phyloP scores from a whole-genome alignment of 2,888 invertebrate species.

The Pilophorus perplexus region DNA sequence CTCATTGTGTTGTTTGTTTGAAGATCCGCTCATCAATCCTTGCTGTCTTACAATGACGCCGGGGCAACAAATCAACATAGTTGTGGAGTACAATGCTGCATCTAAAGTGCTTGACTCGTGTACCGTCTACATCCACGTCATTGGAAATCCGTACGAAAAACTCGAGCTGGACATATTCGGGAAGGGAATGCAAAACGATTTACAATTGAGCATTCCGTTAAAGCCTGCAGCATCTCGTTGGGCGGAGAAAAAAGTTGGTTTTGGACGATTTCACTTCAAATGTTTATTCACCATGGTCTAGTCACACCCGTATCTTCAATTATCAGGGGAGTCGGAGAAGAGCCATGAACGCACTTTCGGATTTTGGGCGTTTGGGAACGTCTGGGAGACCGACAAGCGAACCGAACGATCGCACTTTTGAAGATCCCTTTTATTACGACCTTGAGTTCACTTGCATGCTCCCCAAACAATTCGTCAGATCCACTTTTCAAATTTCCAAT shows the following conservation, averaged over 20 bases:
- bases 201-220: not conserved
- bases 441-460: not conserved
- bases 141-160: slow-evolving; percentile 11
- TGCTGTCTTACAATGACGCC: not conserved
- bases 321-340: no score
- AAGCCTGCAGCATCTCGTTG: no score
- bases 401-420: no score
- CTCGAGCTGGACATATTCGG: slow-evolving; percentile 2
- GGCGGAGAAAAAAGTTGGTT: no score
- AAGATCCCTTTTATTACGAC: slow-evolving; percentile 8
- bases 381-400: no score
- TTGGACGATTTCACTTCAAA: no score
- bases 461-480: not conserved
- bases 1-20: not conserved
- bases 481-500: not conserved
- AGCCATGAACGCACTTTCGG: no score
- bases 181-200: not conserved
- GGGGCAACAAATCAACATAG: not conserved
- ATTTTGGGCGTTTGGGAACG: no score
- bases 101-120: slow-evolving; percentile 5
- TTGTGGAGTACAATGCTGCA: not conserved
- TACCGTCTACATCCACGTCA: slow-evolving; percentile 8
- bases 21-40: slow-evolving; percentile 6
- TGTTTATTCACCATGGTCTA: no score
- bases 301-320: no score